Conservation (phyloP, 2,113 vertebrate species). For the Eulemur macaco region DNA sequence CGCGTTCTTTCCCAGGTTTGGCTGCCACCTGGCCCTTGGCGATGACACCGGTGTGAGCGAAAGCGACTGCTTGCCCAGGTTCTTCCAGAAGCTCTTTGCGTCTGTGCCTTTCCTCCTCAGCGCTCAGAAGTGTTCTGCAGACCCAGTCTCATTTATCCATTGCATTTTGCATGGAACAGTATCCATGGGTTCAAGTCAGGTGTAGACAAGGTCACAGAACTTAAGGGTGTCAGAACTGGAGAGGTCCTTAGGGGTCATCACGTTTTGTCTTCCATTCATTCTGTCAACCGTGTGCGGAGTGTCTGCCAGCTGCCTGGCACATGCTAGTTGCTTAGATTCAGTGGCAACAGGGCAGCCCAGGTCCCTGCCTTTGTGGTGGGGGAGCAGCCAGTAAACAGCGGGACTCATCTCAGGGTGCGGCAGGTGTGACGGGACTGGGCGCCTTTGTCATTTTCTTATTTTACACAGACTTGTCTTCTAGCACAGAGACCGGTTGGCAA, state of each 20-base stretch:
- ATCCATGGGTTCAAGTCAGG: neutral
- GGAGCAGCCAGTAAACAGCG: neutral
- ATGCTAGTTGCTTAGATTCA: neutral
- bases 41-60: rapidly evolving
- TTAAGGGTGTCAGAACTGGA: neutral
- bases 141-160: neutral
- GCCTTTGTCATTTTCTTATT: neutral
- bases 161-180: neutral
- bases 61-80: neutral
- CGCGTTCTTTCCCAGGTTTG: neutral
- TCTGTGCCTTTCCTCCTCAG: neutral
- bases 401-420: neutral
- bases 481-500: neutral
- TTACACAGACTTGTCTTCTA: neutral
- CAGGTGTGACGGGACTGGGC: neutral
- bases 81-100: neutral
- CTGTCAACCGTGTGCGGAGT: neutral
- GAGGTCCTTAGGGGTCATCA: neutral
- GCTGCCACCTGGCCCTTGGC: neutral
- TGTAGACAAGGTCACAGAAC: neutral
- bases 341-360: neutral
- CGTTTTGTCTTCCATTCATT: neutral
- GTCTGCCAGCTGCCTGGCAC: neutral
- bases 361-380: neutral
- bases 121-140: neutral